These are phyloP conservation scores for Platygyra sinensis DNA, from an alignment of 64 coral and sea anemone genomes.

Conservation along the genomic window DNA sequence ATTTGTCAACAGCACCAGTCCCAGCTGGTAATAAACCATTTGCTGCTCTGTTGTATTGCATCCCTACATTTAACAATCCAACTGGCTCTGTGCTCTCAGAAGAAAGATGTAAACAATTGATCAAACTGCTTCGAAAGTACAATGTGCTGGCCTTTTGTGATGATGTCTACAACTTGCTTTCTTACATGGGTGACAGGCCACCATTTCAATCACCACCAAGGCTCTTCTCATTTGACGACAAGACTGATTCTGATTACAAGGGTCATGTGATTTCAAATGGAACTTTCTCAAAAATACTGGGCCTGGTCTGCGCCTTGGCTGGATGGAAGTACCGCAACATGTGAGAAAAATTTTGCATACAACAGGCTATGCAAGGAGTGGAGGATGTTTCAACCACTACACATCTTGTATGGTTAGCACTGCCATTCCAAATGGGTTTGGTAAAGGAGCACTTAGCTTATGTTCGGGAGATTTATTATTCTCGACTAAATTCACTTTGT, in stretches of 20 bases:
- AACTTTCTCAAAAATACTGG: slow-evolving; percentile 83
- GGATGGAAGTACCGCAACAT: slow-evolving; percentile 77
- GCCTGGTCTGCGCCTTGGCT: slow-evolving; percentile 89
- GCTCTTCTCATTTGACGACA: slow-evolving; percentile 80
- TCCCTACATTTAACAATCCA: slow-evolving; percentile 93
- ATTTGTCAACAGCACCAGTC: slow-evolving; percentile 14
- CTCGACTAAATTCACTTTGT: slow-evolving; percentile 64
- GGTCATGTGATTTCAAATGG: slow-evolving; percentile 93
- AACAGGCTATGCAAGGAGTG: slow-evolving; percentile 54
- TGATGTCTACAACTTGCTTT: slow-evolving; percentile 90
- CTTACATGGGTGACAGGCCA: slow-evolving; percentile 62
- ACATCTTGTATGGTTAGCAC: slow-evolving; percentile 69
- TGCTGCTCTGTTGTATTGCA: slow-evolving; percentile 67
- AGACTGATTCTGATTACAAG: slow-evolving; percentile 86
- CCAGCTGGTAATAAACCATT: slow-evolving; percentile 64
- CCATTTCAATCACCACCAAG: slow-evolving; percentile 33
- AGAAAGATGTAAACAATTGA: slow-evolving; percentile 69
- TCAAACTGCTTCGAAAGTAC: slow-evolving; percentile 71
- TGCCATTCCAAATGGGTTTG: slow-evolving; percentile 71
- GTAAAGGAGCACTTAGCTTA: slow-evolving; percentile 64
- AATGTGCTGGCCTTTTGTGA: slow-evolving; percentile 86
- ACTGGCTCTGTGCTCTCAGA: slow-evolving; percentile 58
- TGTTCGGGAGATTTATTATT: slow-evolving; percentile 45
- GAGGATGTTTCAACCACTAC: slow-evolving; percentile 89
- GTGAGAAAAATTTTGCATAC: slow-evolving; percentile 53